A percentile compares a stretch with the other conserved stretches of the same genome.
These are phyloP conservation scores for Euzetes globulus DNA, from an alignment of 2,888 invertebrate genomes.

Conservation along the genomic window DNA sequence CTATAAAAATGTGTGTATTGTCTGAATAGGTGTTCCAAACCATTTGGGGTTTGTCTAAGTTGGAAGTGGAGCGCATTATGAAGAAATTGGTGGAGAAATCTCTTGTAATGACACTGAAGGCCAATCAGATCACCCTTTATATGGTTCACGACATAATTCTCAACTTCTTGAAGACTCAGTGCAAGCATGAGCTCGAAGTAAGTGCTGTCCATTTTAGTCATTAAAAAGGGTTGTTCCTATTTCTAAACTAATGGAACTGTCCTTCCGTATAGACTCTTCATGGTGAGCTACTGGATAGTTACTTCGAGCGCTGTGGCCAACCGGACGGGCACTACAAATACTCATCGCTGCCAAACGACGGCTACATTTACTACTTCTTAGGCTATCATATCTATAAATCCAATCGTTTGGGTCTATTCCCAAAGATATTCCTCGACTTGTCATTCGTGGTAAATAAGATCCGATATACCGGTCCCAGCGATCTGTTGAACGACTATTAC, in stretches of 20 bases:
- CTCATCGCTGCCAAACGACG: conserved; percentile 60
- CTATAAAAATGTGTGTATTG: neutral
- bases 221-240: neutral
- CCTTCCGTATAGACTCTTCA: conserved; percentile 22
- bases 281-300: conserved; percentile 2
- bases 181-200: conserved; percentile 29
- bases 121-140: conserved; percentile 49
- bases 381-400: conserved; percentile 62
- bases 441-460: conserved; percentile 65
- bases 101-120: conserved; percentile 49
- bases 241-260: neutral
- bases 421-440: conserved; percentile 58
- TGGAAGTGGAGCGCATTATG: conserved; percentile 58
- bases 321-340: conserved; percentile 47
- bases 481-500: conserved; percentile 60
- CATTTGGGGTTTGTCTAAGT: conserved; percentile 51
- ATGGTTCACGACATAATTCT: conserved; percentile 63
- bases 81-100: conserved; percentile 60
- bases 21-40: conserved; percentile 50
- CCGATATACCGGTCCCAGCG: conserved; percentile 59
- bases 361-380: conserved; percentile 64
- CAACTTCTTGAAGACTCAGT: conserved; percentile 54
- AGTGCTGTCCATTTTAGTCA: conserved; percentile 12
- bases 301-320: neutral
- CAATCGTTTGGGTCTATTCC: conserved; percentile 51